Base-by-base conservation (phyloP, 2,113 vertebrate genomes). In the Peucedramus taeniatus region DNA sequence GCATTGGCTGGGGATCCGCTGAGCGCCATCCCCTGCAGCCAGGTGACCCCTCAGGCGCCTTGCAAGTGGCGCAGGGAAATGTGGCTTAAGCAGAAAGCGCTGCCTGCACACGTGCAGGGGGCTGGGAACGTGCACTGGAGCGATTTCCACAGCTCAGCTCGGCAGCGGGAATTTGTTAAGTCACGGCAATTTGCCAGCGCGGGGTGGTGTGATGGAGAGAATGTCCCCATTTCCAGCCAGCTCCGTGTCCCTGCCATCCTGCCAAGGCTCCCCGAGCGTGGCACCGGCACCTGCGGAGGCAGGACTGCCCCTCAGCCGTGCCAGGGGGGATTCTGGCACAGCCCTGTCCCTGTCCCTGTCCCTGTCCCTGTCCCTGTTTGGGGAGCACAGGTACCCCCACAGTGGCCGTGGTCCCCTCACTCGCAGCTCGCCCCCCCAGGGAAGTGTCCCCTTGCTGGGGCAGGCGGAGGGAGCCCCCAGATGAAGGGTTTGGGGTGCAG, bases 101-200 rank as follows among this genome's bases (percentile, higher is more conserved):
- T 44, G 83, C 63, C 75, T 42, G 91, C 89, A 74, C 87, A 56
- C 27, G 77, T 84, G 81, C 90, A 45, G 90, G 84, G 81, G 84
- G 87, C 95, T 82, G 90, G 65, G 92, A 78, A 78, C 37, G 57
- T 75, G 84, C 66, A 7, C 90, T 72, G 95, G 90, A 94, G 92
- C 42, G 26, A 86, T 96, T 92, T 86, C 75, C 90, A 66, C 53
- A 45, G 95, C 95, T 97, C 95, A 79, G 90, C 92, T 95, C 59
- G 10, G 88, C 85, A 92, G 61, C 6, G 9, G 84, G 75, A 57
- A 84, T 94, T 83, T 45, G 89, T 93, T 66, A 91, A 96, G 94
- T 85, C 90, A 76, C 66, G 53, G 95, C 92, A 92, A 93, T 95
- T 90, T 92, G 92, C 95, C 96, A 92, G 66, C 68, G 56, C 21